These are phyloP conservation scores for Latrodectus hesperus DNA, from an alignment of 2,888 invertebrate species.

Conservation along the genomic window DNA sequence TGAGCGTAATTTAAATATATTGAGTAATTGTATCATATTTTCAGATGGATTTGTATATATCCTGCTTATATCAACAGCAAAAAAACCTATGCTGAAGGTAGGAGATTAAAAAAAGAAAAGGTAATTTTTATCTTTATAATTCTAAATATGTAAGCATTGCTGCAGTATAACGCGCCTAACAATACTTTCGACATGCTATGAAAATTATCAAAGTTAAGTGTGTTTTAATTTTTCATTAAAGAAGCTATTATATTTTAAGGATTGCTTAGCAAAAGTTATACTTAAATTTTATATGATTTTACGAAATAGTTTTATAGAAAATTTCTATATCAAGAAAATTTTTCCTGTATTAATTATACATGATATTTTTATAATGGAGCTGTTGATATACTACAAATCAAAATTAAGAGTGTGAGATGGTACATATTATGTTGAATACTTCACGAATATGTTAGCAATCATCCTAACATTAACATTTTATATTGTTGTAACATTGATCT, in stretches of 20 bases:
- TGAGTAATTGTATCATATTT: not conserved
- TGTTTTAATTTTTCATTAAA: not conserved
- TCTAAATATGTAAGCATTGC: not conserved
- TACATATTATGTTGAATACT: too few relatives aligned
- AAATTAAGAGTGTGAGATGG: too few relatives aligned
- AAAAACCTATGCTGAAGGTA: constrained; percentile 91
- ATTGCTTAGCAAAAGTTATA: not conserved
- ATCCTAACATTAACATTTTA: too few relatives aligned
- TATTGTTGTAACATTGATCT: too few relatives aligned
- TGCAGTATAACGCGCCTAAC: not conserved
- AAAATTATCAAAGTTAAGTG: not conserved
- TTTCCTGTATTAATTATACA: too few relatives aligned
- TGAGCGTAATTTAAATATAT: not conserved
- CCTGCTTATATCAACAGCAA: constrained; percentile 97
- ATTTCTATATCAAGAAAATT: too few relatives aligned
- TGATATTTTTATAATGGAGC: too few relatives aligned
- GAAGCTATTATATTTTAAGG: not conserved
- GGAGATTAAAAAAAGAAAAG: constrained; percentile 86
- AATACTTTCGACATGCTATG: not conserved
- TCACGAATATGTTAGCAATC: too few relatives aligned
- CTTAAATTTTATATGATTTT: not conserved
- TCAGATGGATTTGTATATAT: constrained; percentile 92
- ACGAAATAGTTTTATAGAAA: not conserved
- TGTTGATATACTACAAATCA: too few relatives aligned
- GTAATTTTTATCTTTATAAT: constrained; percentile 73